These are phyloP conservation scores for Chydorus sphaericus DNA, from an alignment of 2,888 invertebrate genomes.

Conservation along the genomic window DNA sequence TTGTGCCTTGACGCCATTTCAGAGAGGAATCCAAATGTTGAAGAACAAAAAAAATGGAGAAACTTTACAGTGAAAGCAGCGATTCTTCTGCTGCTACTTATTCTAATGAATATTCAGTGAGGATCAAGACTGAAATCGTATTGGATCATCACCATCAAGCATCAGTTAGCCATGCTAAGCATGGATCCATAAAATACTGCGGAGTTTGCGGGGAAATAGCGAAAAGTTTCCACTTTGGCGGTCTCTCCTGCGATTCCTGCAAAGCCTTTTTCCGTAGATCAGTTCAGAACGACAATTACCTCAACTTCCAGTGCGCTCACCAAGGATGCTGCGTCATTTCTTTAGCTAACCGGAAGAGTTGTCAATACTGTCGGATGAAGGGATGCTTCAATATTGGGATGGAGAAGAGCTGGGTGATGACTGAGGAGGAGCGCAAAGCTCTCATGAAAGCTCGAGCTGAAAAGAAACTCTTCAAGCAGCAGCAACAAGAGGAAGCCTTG, in stretches of 20 bases:
- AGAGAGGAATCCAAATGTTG: too few species aligned
- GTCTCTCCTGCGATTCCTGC: constrained; percentile 29
- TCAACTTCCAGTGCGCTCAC: constrained; percentile 27
- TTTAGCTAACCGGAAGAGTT: constrained; percentile 26
- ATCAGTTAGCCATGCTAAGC: background rate
- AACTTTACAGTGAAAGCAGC: too few species aligned
- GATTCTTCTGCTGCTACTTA: too few species aligned
- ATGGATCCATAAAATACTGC: constrained; percentile 21
- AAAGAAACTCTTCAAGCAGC: constrained; percentile 11
- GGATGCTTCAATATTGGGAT: constrained; percentile 29
- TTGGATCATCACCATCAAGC: too few species aligned
- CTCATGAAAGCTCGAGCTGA: constrained; percentile 22
- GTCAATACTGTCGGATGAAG: constrained; percentile 28
- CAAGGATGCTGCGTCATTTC: constrained; percentile 26
- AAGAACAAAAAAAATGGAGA: too few species aligned
- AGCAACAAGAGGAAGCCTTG: background rate
- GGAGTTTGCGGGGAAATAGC: constrained; percentile 29
- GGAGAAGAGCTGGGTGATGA: constrained; percentile 31
- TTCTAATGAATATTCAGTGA: too few species aligned
- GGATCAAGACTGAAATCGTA: too few species aligned
- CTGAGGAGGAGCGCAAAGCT: constrained; percentile 26
- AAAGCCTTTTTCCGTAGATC: constrained; percentile 31
- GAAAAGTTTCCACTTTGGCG: constrained; percentile 30
- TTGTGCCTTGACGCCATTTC: too few species aligned
- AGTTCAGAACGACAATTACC: constrained; percentile 28